Evolutionary conservation across 2,113 vertebrate genomes (phyloP).

Genomic region (Notothenia coriiceps): DNA sequence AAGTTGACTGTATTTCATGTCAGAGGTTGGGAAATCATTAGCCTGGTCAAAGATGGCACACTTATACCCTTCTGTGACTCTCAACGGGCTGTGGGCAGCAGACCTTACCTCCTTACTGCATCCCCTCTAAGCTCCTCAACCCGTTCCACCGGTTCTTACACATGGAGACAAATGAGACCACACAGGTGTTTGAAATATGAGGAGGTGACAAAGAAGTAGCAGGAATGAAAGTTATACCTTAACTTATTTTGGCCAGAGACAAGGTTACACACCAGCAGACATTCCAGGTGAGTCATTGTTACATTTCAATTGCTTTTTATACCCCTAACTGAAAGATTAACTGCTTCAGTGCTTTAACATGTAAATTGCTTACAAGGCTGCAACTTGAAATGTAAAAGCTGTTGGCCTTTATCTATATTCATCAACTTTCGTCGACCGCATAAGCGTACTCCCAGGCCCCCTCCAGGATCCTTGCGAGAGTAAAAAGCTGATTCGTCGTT

Average conservation of each 20-base stretch:
- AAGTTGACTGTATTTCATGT: neutral
- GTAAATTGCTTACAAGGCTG: too few species aligned
- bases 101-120: constrained; percentile 2
- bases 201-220: constrained; percentile 20
- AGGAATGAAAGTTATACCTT: neutral
- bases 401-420: neutral
- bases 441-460: too few species aligned
- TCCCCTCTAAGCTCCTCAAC: constrained; percentile 7
- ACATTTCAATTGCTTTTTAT: neutral
- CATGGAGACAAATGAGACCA: constrained; percentile 2
- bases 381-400: neutral
- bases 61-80: neutral
- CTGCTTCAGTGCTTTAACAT: neutral
- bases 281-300: too few species aligned
- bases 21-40: neutral
- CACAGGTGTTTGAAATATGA: constrained; percentile 51
- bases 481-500: too few species aligned
- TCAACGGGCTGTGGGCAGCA: neutral
- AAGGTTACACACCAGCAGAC: neutral
- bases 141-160: constrained; percentile 19
- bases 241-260: neutral
- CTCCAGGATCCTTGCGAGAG: too few species aligned
- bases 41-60: neutral
- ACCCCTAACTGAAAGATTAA: neutral
- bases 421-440: neutral